These are phyloP conservation scores for Cephalopterus ornatus DNA, from an alignment of 2,113 vertebrate species.

Conservation along the genomic window DNA sequence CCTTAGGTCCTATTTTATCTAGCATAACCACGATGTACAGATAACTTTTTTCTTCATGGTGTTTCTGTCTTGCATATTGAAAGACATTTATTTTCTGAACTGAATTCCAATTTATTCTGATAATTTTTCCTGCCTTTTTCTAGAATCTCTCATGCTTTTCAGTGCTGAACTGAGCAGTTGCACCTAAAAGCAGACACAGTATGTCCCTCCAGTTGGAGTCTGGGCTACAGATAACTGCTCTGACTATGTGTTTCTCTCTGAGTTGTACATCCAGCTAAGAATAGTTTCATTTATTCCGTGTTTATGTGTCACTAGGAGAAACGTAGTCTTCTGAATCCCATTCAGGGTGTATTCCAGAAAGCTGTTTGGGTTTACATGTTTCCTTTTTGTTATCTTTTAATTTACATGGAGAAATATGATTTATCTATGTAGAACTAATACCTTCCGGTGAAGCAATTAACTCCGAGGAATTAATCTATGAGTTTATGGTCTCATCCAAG, in stretches of 20 bases:
- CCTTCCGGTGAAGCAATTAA: not conserved
- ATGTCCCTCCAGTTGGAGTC: not conserved
- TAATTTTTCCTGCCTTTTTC: not conserved
- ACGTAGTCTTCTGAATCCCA: not conserved
- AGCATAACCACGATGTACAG: not conserved
- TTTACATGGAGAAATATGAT: not conserved
- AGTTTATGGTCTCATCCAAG: not conserved
- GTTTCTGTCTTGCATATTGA: not conserved
- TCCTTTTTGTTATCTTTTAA: not conserved
- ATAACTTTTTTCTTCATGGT: not conserved
- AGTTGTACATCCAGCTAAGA: not conserved
- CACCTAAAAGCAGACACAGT: not conserved
- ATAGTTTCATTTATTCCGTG: not conserved
- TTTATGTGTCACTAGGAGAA: conserved; percentile 1
- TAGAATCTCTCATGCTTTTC: not conserved
- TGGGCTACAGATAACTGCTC: not conserved
- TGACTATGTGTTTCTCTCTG: not conserved
- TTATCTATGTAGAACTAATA: not conserved
- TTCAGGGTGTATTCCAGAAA: not conserved
- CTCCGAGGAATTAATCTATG: not conserved
- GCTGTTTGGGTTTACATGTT: not conserved
- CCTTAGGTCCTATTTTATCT: not conserved
- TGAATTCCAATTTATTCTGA: not conserved
- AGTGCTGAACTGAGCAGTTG: not conserved
- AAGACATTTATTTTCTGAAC: not conserved